Base-by-base conservation (phyloP, 2,888 invertebrate species). In the Lacanobia oleracea region DNA sequence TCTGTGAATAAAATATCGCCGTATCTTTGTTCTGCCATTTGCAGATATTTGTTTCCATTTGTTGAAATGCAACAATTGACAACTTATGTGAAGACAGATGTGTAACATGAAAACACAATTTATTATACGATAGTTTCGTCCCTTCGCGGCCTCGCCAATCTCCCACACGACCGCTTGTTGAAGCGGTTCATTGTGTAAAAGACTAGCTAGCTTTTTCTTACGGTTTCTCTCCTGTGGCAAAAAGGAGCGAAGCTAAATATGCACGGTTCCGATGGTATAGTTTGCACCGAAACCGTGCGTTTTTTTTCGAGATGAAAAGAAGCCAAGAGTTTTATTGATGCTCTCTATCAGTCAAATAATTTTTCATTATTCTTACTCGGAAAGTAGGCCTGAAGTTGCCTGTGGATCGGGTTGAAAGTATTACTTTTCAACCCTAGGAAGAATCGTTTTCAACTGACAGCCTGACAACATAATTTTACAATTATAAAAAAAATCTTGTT, bases 41-140 rank as follows among this genome's bases (percentile, higher is more conserved):
- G 16, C 21, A 50, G 60, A 79, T 50, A 57, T 51, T 53, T 45
- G 23, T 62, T 79, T 61, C n/a, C 27, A 65, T 76, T 79, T 33
- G 43, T 50, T 59, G 50, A 21, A 76, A 61, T 51, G 81, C 75
- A 76, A 76, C 75, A 76, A 76, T 75, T 76, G 61, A 61, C n/a
- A 60, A 40, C 54, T 57, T 73, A 51, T 33, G 27, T 21, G 40
- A 51, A 59, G 37, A 77, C 50, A 51, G 37, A 71, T 45, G 33
- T 74, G 65, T 60, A 54, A 64, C 50, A 54, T 74, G 65, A 51
- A 65, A 75, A 54, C 18, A 56, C 37, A 75, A 80, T 81, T 80
- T 75, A 61, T 75, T 61, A 23, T 4, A n/a, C 18, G 37, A 40
- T 62, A 62, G 50, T 45, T 51, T 73, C 21, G 51, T 51, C 27